Conservation (phyloP, 2,888 invertebrate genomes). For the Leptura quadrifasciata region DNA sequence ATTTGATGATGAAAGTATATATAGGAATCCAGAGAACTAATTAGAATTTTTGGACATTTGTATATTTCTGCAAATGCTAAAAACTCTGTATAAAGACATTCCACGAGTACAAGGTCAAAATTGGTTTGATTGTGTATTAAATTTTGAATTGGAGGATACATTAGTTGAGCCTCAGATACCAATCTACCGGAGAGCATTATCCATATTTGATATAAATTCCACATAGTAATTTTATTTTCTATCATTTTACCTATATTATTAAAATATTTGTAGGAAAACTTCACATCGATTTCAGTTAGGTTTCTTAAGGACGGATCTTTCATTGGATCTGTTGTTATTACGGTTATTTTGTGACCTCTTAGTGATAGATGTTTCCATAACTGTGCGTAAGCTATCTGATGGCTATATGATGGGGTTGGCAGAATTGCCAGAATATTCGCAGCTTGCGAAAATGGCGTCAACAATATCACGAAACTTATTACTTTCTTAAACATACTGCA, state of each 20-base stretch:
- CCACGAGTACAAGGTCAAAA: conserved; percentile 59
- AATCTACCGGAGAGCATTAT: too few species aligned
- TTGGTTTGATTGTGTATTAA: conserved; percentile 31
- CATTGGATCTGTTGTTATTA: conserved; percentile 14
- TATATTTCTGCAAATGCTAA: conserved; percentile 54
- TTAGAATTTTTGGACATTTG: conserved; percentile 54
- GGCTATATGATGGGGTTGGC: too few species aligned
- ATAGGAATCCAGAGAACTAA: conserved; percentile 48
- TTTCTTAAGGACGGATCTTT: conserved; percentile 8
- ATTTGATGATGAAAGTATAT: not conserved
- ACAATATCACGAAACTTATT: too few species aligned
- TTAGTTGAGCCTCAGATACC: not conserved
- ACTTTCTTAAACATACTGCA: too few species aligned
- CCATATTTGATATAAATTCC: conserved; percentile 11
- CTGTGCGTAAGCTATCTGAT: too few species aligned
- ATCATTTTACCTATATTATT: not conserved
- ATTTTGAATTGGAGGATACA: not conserved
- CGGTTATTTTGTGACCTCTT: conserved; percentile 19
- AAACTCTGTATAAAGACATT: conserved; percentile 50
- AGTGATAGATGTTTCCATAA: conserved; percentile 26
- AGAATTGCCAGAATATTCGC: too few species aligned
- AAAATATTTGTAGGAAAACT: conserved; percentile 39
- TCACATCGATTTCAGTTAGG: conserved; percentile 51
- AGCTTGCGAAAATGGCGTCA: too few species aligned
- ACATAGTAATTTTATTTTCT: not conserved